Evolutionary conservation across 2,797 vertebrate genomes (phyloP).

Genomic region (Cossypha niveicapilla): DNA sequence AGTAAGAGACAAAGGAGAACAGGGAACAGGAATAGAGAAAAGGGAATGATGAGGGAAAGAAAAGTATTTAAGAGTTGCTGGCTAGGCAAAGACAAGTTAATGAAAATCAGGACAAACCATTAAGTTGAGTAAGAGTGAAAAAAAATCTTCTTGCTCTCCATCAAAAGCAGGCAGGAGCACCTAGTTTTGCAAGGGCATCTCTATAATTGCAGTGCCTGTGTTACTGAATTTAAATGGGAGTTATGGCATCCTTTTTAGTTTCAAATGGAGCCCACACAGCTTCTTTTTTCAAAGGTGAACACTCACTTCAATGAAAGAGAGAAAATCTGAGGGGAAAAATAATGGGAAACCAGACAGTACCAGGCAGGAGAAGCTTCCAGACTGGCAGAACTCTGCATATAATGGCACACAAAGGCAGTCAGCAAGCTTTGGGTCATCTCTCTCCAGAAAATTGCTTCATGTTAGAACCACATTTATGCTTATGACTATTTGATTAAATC

Average conservation of each 20-base stretch:
- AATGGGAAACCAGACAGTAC: neutral
- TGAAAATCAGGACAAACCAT: neutral
- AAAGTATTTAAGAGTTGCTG: neutral
- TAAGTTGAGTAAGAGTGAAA: neutral
- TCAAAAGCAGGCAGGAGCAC: neutral
- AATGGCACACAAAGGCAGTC: neutral
- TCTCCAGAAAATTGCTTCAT: neutral
- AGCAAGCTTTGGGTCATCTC: neutral
- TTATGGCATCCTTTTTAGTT: neutral
- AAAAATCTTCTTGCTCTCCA: neutral
- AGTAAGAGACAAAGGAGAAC: neutral
- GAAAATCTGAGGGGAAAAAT: neutral
- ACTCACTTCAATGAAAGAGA: neutral
- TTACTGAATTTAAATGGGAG: neutral
- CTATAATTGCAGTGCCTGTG: neutral
- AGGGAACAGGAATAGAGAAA: neutral
- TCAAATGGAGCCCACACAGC: neutral
- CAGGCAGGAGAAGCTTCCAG: neutral
- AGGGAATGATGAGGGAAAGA: neutral
- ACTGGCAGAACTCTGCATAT: neutral
- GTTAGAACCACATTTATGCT: neutral
- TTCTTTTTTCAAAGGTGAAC: conserved; percentile 10
- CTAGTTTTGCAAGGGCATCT: neutral
- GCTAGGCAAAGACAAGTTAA: neutral
- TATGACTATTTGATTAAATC: neutral